phyloP scores from a whole-genome alignment of 2,888 invertebrate species.

The Orthosia gracilis region DNA sequence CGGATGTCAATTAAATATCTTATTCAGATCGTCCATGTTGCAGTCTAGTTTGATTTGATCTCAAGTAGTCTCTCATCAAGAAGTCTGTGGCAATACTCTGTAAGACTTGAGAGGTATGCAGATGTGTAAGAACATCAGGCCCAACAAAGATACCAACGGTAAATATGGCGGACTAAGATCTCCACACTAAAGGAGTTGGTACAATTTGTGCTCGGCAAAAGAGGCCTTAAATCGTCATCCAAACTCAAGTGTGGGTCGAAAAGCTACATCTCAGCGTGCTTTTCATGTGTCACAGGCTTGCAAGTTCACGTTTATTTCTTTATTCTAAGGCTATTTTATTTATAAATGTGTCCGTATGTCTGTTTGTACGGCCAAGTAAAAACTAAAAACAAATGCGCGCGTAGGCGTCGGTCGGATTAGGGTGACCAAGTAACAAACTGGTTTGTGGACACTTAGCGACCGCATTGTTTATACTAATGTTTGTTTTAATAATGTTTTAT shows the following conservation, averaged over 20 bases:
- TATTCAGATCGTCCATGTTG: not conserved
- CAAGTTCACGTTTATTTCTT: constrained; percentile 33
- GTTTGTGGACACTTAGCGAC: constrained; percentile 63
- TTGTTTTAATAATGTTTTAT: constrained; percentile 54
- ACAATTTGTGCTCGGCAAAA: not conserved
- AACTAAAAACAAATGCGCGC: constrained; percentile 72
- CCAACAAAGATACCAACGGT: not conserved
- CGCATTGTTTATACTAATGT: constrained; percentile 58
- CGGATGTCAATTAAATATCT: not conserved
- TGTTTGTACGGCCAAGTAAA: constrained; percentile 58
- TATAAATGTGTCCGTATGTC: constrained; percentile 47
- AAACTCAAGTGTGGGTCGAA: constrained; percentile 16
- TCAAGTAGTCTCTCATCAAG: no score
- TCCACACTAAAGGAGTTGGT: not conserved
- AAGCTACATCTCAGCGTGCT: constrained; percentile 11
- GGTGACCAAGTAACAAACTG: constrained; percentile 59
- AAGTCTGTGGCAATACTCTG: not conserved
- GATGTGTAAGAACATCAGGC: not conserved
- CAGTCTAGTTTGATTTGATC: not conserved
- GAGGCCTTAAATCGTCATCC: not conserved
- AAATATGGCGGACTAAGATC: not conserved
- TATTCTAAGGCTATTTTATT: constrained; percentile 48
- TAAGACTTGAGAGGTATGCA: not conserved
- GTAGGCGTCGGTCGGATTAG: constrained; percentile 69
- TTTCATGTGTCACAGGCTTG: constrained; percentile 16